Evolutionary conservation across 2,797 vertebrate species (phyloP).

Genomic region (Coilia nasus): DNA sequence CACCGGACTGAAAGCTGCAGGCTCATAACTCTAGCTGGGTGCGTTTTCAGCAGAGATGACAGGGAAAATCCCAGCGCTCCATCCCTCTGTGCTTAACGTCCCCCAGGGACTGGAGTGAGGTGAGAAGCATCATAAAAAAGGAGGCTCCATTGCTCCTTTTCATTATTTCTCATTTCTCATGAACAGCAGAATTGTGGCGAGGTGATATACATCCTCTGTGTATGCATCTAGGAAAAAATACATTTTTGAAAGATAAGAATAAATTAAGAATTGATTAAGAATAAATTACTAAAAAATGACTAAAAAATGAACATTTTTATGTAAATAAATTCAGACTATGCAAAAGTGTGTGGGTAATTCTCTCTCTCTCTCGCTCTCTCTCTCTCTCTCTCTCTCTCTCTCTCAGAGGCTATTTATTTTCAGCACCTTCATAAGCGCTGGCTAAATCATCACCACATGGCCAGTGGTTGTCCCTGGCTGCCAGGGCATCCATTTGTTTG

Average conservation of each 20-base stretch:
- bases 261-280: too few relatives aligned
- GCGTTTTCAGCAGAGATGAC: not conserved
- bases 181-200: not conserved
- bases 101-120: not conserved
- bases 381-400: too few relatives aligned
- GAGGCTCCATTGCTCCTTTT: not conserved
- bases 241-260: not conserved
- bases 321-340: not conserved
- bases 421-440: not conserved
- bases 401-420: not conserved
- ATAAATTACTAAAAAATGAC: not conserved
- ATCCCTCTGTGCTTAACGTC: not conserved
- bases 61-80: not conserved
- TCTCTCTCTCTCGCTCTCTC: too few relatives aligned
- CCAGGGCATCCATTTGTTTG: slow-evolving; percentile 28
- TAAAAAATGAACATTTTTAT: too few relatives aligned
- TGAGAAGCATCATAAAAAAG: not conserved
- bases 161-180: not conserved
- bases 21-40: not conserved
- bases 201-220: not conserved
- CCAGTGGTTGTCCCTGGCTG: slow-evolving; percentile 3
- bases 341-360: too few relatives aligned
- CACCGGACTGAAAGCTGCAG: not conserved
- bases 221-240: not conserved
- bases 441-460: not conserved